Conservation (phyloP, 2,797 vertebrate genomes). For the Mormyrops boulengeri region DNA sequence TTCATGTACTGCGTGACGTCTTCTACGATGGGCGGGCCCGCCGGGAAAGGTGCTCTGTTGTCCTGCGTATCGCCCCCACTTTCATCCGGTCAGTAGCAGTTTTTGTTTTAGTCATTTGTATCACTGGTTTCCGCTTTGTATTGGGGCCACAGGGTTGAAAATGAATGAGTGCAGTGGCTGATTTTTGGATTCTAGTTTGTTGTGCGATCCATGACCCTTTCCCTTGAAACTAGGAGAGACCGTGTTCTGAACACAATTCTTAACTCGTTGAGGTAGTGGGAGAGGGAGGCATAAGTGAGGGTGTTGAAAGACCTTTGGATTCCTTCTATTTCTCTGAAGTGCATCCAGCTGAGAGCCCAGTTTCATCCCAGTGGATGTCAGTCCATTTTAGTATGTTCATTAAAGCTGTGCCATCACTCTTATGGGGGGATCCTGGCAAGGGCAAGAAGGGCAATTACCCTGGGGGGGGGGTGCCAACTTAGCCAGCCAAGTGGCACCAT, state of each 20-base stretch:
- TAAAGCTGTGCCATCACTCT: neutral
- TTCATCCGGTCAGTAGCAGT: conserved; percentile 75
- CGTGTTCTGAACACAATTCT: neutral
- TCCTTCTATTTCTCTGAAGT: neutral
- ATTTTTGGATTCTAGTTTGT: neutral
- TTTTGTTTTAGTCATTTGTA: too few species aligned
- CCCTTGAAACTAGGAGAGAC: neutral
- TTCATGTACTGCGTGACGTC: conserved; percentile 72
- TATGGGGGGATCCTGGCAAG: neutral
- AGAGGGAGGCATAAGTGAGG: neutral
- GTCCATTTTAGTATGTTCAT: neutral
- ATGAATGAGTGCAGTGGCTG: neutral
- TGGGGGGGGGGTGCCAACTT: neutral
- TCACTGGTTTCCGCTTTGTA: neutral
- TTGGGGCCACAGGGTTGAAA: neutral
- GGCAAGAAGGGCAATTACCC: neutral
- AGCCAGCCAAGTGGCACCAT: neutral
- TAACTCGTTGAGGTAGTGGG: neutral
- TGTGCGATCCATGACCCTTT: neutral
- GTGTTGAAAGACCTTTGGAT: neutral
- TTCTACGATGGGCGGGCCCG: conserved; percentile 80
- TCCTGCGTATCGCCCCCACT: conserved; percentile 84
- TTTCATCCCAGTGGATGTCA: neutral
- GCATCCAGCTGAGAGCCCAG: neutral
- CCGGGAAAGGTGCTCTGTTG: conserved; percentile 79